These are phyloP conservation scores for Rhynchophorus ferrugineus DNA, from an alignment of 1,140 invertebrate species.

Conservation along the genomic window DNA sequence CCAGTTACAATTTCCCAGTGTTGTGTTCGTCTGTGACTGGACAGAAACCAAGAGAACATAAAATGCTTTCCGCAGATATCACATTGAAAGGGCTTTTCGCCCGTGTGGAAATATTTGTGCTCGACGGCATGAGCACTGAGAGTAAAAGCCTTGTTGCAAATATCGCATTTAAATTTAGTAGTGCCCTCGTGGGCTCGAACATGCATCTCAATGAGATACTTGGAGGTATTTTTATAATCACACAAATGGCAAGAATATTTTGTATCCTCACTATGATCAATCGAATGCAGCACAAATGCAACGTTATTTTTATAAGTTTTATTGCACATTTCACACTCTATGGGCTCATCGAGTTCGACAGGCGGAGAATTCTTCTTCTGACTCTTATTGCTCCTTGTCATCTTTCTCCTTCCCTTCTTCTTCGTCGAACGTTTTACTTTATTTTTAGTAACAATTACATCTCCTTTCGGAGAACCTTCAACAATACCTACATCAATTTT, in stretches of 20 bases:
- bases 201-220: constrained; percentile 39
- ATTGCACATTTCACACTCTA: constrained; percentile 32
- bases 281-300: constrained; percentile 27
- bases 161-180: constrained; percentile 47
- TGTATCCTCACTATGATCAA: constrained; percentile 34
- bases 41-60: constrained; percentile 36
- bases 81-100: constrained; percentile 65
- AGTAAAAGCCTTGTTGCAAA: constrained; percentile 34
- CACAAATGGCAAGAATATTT: constrained; percentile 39
- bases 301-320: constrained; percentile 30
- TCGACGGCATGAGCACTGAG: constrained; percentile 18
- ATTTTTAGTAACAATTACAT: no score
- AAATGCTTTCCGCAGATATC: constrained; percentile 52
- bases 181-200: constrained; percentile 30
- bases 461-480: no score
- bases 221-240: constrained; percentile 39
- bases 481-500: no score
- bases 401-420: no score
- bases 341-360: constrained; percentile 38
- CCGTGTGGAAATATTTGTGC: constrained; percentile 62
- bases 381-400: no score
- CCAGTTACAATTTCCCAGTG: constrained; percentile 37
- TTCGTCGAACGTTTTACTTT: no score
- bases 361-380: constrained; percentile 48
- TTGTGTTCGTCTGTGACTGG: constrained; percentile 34